Conservation (phyloP, 2,888 invertebrate genomes). For the Melangyna quadrimaculata region DNA sequence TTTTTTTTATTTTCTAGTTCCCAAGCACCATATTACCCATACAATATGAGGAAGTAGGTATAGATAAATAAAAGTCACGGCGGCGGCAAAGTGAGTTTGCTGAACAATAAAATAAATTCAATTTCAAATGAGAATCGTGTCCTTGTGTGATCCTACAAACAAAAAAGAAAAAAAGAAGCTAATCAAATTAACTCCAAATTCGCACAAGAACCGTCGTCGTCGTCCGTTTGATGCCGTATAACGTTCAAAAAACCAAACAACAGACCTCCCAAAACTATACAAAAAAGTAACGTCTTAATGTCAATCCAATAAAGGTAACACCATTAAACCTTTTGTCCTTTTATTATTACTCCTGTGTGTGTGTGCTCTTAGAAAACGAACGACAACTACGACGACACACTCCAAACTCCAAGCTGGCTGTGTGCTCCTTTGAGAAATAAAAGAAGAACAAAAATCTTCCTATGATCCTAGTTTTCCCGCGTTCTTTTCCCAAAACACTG, state of each 20-base stretch:
- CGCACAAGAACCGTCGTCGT: conserved; percentile 23
- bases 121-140: conserved; percentile 68
- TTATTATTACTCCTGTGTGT: neutral
- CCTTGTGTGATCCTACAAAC: conserved; percentile 58
- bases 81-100: conserved; percentile 5
- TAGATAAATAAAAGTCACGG: neutral
- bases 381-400: conserved; percentile 19
- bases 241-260: conserved; percentile 40
- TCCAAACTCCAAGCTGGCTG: too few species aligned
- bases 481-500: conserved; percentile 38
- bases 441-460: conserved; percentile 29
- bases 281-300: conserved; percentile 52
- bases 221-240: conserved; percentile 12
- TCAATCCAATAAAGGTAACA: conserved; percentile 70
- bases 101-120: conserved; percentile 65
- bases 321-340: conserved; percentile 69
- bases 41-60: neutral
- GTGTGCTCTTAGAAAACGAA: conserved; percentile 7
- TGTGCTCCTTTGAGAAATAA: conserved; percentile 1
- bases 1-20: conserved; percentile 14
- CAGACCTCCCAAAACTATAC: conserved; percentile 2
- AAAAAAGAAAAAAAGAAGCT: conserved; percentile 23
- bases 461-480: conserved; percentile 27
- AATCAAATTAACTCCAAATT: conserved; percentile 57
- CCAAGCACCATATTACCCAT: neutral